These are phyloP conservation scores for Xenopus tropicalis DNA, from an alignment of 2,113 vertebrate species.

Conservation along the genomic window UCB_Xtro_10.0 CM004446.2:103234501-103235000, in stretches of 20 bases:
- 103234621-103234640: constrained; percentile 29
- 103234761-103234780: constrained; percentile 35
- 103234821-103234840: constrained; percentile 17
- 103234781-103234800: constrained; percentile 17
- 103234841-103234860: constrained; percentile 27
- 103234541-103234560: constrained; percentile 2
- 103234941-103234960: constrained; percentile 29
- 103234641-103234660: constrained; percentile 35
- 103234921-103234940: constrained; percentile 28
- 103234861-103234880: constrained; percentile 37
- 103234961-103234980: constrained; percentile 16
- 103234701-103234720: constrained; percentile 13
- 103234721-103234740: constrained; percentile 28
- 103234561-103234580: constrained; percentile 24
- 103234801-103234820: constrained; percentile 22
- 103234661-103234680: constrained; percentile 9
- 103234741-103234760: constrained; percentile 29
- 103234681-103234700: constrained; percentile 20
- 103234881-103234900: constrained; percentile 19
- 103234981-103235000: constrained; percentile 7
- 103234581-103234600: constrained; percentile 41
- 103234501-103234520: constrained; percentile 14
- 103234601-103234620: constrained; percentile 32
- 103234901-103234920: constrained; percentile 26
- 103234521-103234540: constrained; percentile 3